These are phyloP conservation scores for Drosophila meridiana DNA, from an alignment of 2,888 invertebrate genomes.

Conservation along the genomic window DNA sequence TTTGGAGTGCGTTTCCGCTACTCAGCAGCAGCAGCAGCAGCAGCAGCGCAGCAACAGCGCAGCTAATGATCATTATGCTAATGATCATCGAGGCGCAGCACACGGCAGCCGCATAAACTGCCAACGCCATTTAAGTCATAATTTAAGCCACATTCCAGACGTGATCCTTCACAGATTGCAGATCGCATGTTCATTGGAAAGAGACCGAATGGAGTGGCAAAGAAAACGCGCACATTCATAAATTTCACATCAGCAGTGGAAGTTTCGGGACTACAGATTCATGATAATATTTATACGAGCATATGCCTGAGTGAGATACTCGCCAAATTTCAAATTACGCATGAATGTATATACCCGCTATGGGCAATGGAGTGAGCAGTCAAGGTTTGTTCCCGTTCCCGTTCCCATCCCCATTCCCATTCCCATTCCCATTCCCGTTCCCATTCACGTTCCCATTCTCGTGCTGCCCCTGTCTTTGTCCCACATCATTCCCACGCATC, in stretches of 20 bases:
- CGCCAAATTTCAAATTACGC: slow-evolving; percentile 74
- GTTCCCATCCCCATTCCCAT: slow-evolving; percentile 21
- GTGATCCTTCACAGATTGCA: slow-evolving; percentile 81
- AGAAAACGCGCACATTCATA: slow-evolving; percentile 75
- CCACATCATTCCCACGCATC: slow-evolving; percentile 80
- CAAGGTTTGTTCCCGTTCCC: slow-evolving; percentile 30
- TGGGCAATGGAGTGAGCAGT: slow-evolving; percentile 35
- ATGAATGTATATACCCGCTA: slow-evolving; percentile 37
- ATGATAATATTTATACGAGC: not conserved
- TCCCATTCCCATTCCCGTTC: slow-evolving; percentile 24
- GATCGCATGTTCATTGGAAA: slow-evolving; percentile 67
- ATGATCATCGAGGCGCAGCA: slow-evolving; percentile 37
- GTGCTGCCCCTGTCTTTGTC: slow-evolving; percentile 45
- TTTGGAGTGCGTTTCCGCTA: slow-evolving; percentile 77
- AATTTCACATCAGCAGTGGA: slow-evolving; percentile 66
- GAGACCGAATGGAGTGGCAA: slow-evolving; percentile 52
- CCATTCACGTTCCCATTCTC: slow-evolving; percentile 6
- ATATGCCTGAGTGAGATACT: not conserved
- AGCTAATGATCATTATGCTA: slow-evolving; percentile 19
- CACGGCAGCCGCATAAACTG: slow-evolving; percentile 80
- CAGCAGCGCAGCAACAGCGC: slow-evolving; percentile 19
- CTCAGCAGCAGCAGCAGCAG: slow-evolving; percentile 37
- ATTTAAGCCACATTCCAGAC: slow-evolving; percentile 82
- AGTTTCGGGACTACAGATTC: not conserved
- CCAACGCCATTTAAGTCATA: slow-evolving; percentile 82